Percentiles rank a stretch among this genome's conserved stretches.
Evolutionary conservation across 2,888 invertebrate species (phyloP).

Genomic region (Nymphalis c-album): DNA sequence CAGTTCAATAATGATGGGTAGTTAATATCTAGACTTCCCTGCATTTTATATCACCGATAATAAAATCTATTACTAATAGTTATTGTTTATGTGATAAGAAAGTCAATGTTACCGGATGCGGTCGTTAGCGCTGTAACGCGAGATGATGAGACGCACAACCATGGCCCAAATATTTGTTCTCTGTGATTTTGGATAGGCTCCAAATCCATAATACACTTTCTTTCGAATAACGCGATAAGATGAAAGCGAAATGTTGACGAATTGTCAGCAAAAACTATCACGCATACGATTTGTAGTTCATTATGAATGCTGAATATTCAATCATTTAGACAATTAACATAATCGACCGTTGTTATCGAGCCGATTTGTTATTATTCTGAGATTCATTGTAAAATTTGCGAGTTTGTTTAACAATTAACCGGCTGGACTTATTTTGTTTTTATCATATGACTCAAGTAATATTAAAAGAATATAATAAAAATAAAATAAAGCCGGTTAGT

Average conservation of each 20-base stretch:
- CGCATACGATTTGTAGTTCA: not conserved
- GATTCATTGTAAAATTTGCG: too few relatives aligned
- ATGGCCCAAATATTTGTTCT: conserved; percentile 75
- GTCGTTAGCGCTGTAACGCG: conserved; percentile 64
- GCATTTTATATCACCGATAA: conserved; percentile 32
- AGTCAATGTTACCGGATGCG: conserved; percentile 79
- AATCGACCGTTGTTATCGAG: too few relatives aligned
- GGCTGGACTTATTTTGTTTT: too few relatives aligned
- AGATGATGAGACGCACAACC: conserved; percentile 68
- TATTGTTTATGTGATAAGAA: conserved; percentile 72
- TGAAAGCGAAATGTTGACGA: conserved; percentile 24
- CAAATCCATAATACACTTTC: conserved; percentile 69
- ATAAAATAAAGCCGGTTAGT: not conserved
- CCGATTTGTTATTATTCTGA: too few relatives aligned
- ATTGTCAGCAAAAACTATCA: conserved; percentile 15
- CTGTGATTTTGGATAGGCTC: conserved; percentile 68
- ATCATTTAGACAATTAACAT: too few relatives aligned
- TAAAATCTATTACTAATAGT: conserved; percentile 59
- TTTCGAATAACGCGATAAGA: conserved; percentile 47
- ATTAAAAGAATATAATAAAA: not conserved
- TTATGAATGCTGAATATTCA: not conserved
- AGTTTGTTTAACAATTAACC: too few relatives aligned
- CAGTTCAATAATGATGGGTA: too few relatives aligned
- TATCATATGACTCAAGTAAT: too few relatives aligned
- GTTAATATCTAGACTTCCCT: too few relatives aligned